Conservation (phyloP, 1,140 invertebrate genomes). For the Ephestia elutella region DNA sequence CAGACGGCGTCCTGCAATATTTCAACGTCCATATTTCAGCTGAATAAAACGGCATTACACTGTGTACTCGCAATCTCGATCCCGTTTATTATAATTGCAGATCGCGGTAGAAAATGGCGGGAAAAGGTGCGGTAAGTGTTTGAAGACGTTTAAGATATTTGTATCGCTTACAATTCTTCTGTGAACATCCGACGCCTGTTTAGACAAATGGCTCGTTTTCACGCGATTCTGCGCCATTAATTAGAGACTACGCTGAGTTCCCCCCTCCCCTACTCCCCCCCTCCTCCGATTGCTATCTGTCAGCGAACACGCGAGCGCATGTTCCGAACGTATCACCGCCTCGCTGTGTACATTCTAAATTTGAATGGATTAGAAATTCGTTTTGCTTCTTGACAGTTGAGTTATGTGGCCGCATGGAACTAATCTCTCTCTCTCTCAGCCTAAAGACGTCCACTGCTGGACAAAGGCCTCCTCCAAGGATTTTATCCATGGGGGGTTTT, state of each 20-base stretch:
- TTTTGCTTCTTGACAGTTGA: constrained; percentile 1
- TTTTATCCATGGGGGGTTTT: no score
- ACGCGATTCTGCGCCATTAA: constrained; percentile 59
- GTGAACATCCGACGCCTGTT: constrained; percentile 50
- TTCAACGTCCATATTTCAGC: constrained; percentile 16
- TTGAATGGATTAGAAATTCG: neutral
- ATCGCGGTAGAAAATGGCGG: constrained; percentile 36
- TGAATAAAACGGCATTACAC: constrained; percentile 28
- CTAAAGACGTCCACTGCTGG: no score
- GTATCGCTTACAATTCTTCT: constrained; percentile 63
- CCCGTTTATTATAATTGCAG: constrained; percentile 49
- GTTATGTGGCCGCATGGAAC: neutral
- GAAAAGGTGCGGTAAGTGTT: constrained; percentile 42
- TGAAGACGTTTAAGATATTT: constrained; percentile 57
- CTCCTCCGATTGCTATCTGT: constrained; percentile 54
- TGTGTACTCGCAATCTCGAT: constrained; percentile 35
- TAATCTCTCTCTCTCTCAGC: no score
- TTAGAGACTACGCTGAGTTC: constrained; percentile 47
- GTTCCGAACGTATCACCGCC: constrained; percentile 19
- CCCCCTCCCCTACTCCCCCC: constrained; percentile 16
- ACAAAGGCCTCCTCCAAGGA: no score
- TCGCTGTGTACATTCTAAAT: neutral
- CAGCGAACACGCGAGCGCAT: constrained; percentile 54
- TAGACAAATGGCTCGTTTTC: constrained; percentile 59
- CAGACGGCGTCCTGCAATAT: constrained; percentile 10